Base-by-base conservation (phyloP, 30 jellyfish, hydroid and myxozoan genomes). In the Mastigias papua region DNA sequence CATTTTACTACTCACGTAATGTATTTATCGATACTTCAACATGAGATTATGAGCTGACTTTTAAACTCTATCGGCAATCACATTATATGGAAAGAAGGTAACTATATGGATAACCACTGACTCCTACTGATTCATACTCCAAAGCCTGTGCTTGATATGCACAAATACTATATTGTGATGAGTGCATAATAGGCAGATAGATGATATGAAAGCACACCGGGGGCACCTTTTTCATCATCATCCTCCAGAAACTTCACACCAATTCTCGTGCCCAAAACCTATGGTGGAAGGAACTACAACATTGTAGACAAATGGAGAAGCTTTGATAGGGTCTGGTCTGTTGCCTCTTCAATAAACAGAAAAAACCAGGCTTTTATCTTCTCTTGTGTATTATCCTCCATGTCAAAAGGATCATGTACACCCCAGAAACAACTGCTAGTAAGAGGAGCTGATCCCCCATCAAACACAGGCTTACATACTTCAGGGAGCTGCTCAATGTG, bases 281-380 rank as follows among this genome's bases (percentile, higher is more conserved):
- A 63, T 63, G 75, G 75, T 63, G 75, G 61, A 34, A 42, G 22
- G 33, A 64, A 70, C 82, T 34, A 2, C 22, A 70, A 42, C 2
- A 64, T 64, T 32, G 82, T 34, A 2, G 64, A 42, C 22, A 70
- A 70, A 11, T 23, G n/a, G 22, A 48, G 83, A 72, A 72, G 83
- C 67, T 21, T 30, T 72, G 83, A 72, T 26, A 22, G 76, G 34
- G 37, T 65, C 23, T 65, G 34, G 34, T n/a, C 34, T 17, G 76
- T n/a, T 17, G 76, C 13, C 13, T 42, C 13, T 15, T 42, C 54
- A 42, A 42, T 42, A 15, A 42, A 42, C 13, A 4, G 13, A 4
- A 42, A 42, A 42, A 42, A 42, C 54, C 54, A 42, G 13, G 54
- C 7, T 4, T 42, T 42, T 8, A 42, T 15, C 13, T 42, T 42